phyloP scores from a whole-genome alignment of 2,888 invertebrate genomes.

The Cloeon dipterum region DNA sequence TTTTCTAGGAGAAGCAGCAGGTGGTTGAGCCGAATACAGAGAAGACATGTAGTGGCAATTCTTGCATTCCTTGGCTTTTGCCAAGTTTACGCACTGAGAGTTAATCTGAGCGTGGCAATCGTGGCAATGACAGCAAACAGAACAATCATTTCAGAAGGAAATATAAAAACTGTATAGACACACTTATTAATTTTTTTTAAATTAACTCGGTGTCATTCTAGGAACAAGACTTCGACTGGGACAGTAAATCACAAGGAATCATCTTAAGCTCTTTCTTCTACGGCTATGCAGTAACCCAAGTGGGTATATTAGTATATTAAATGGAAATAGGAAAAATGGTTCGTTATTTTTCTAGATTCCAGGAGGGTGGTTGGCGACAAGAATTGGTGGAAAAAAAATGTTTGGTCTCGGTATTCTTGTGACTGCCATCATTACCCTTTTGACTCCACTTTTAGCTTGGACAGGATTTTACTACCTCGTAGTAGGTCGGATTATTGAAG shows the following conservation, averaged over 20 bases:
- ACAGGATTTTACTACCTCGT: constrained; percentile 16
- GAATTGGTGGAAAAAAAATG: constrained; percentile 23
- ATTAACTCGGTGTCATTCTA: too few relatives aligned
- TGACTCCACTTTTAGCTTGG: constrained; percentile 20
- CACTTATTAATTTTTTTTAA: too few relatives aligned
- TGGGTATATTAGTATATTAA: too few relatives aligned
- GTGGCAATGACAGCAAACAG: constrained; percentile 73
- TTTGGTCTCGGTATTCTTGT: constrained; percentile 17
- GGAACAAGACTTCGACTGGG: constrained; percentile 17
- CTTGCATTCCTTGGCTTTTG: constrained; percentile 69
- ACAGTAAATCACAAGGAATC: constrained; percentile 16
- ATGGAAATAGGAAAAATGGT: too few relatives aligned
- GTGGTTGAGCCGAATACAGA: neutral
- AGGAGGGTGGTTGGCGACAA: constrained; percentile 23
- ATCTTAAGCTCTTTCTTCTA: constrained; percentile 22
- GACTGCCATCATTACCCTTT: constrained; percentile 19
- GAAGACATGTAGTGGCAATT: constrained; percentile 48
- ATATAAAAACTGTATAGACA: constrained; percentile 16
- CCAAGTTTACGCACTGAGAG: constrained; percentile 59
- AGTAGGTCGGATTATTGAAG: constrained; percentile 18
- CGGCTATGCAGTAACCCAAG: constrained; percentile 20
- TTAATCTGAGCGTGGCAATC: constrained; percentile 83
- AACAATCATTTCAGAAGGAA: constrained; percentile 36
- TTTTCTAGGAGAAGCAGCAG: constrained; percentile 1
- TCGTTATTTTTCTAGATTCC: constrained; percentile 14